Evolutionary conservation across 35 echinoderm and acorn worm species (phyloP).

Genomic region (Eucidaris tribuloides): DNA sequence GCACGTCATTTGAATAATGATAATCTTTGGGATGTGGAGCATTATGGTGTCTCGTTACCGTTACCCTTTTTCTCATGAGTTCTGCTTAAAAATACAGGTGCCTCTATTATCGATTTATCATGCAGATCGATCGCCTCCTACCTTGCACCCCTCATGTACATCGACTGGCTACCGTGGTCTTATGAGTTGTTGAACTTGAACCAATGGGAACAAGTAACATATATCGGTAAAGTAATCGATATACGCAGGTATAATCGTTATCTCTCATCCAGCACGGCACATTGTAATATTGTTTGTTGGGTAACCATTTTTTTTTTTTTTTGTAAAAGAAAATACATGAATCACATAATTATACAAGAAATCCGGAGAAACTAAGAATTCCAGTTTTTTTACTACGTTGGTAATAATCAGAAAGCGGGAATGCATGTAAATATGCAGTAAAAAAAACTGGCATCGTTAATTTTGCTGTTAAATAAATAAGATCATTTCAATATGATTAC

Average conservation of each 20-base stretch:
- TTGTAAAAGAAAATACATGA: too few relatives aligned
- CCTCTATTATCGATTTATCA: too few relatives aligned
- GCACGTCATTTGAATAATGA: too few relatives aligned
- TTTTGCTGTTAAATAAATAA: not conserved
- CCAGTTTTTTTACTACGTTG: not conserved
- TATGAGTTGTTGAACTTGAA: constrained; percentile 1
- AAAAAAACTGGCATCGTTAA: not conserved
- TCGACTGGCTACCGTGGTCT: constrained; percentile 5
- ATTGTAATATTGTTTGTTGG: too few relatives aligned
- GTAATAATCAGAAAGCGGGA: not conserved
- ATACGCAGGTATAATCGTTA: not conserved
- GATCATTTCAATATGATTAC: not conserved
- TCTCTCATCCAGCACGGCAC: too few relatives aligned
- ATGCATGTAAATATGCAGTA: too few relatives aligned
- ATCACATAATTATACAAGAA: not conserved
- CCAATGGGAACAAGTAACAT: not conserved
- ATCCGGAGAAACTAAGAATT: too few relatives aligned
- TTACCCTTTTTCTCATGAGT: too few relatives aligned
- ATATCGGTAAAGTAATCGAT: not conserved
- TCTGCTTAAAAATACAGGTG: too few relatives aligned
- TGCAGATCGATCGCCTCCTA: not conserved
- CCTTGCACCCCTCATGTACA: not conserved
- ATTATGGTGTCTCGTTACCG: too few relatives aligned
- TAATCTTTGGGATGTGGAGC: too few relatives aligned
- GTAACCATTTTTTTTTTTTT: too few relatives aligned